Percentiles rank a stretch among this genome's conserved stretches.
These are phyloP conservation scores for Lithophane socia DNA, from an alignment of 2,888 invertebrate genomes.

Conservation along the genomic window DNA sequence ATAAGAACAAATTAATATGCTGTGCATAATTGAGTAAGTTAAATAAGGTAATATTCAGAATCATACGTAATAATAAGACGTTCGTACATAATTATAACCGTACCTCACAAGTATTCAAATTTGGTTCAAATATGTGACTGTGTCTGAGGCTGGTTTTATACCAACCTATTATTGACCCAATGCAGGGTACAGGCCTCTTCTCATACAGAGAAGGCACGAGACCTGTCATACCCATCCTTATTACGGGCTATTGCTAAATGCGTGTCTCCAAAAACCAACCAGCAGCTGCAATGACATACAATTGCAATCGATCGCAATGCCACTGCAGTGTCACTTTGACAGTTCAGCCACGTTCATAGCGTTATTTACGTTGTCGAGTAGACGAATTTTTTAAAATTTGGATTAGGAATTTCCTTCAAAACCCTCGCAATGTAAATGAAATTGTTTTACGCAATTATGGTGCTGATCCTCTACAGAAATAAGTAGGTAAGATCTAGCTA, in stretches of 20 bases:
- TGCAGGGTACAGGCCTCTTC: no score
- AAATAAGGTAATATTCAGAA: not conserved
- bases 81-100: no score
- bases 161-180: no score
- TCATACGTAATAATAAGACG: not conserved
- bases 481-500: not conserved
- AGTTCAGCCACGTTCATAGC: not conserved
- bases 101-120: no score
- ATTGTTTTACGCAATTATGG: not conserved
- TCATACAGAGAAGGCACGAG: no score
- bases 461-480: not conserved
- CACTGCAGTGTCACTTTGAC: not conserved
- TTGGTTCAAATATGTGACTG: no score
- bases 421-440: not conserved
- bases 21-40: no score
- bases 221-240: not conserved
- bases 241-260: not conserved
- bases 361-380: not conserved
- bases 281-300: not conserved
- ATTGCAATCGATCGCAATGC: not conserved
- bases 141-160: no score
- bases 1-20: not conserved
- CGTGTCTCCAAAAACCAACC: not conserved
- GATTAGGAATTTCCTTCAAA: not conserved
- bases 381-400: no score